A percentile compares a stretch with the other conserved stretches of the same genome.
Conservation (phyloP, 2,888 invertebrate genomes). For the Pseudococcus jackbeardsleyi region DNA sequence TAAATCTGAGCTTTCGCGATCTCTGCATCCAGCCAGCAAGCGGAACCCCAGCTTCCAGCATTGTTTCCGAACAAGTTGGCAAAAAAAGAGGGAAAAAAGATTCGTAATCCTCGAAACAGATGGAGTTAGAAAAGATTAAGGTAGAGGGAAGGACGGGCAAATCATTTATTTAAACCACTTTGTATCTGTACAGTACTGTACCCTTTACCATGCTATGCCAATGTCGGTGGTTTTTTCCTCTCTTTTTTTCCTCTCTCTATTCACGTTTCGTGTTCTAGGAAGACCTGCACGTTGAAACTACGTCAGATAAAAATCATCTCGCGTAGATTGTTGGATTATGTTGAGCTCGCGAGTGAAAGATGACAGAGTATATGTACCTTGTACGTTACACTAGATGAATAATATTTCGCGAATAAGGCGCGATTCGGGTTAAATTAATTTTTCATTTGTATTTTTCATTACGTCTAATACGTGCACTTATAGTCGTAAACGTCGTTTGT, state of each 20-base stretch:
- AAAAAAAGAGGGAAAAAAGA: neutral
- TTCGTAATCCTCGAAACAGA: constrained; percentile 3
- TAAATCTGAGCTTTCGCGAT: constrained; percentile 9
- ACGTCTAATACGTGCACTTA: neutral
- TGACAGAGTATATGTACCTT: constrained; percentile 24
- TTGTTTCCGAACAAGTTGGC: neutral
- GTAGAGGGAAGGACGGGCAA: neutral
- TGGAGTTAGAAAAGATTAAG: neutral
- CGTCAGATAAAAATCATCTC: constrained; percentile 44
- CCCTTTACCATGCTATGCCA: neutral
- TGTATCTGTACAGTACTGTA: neutral
- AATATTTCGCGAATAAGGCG: constrained; percentile 36
- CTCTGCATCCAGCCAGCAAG: neutral
- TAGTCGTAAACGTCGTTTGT: neutral
- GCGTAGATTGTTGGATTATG: constrained; percentile 41
- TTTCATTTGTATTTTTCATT: constrained; percentile 11
- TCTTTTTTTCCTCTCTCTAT: neutral
- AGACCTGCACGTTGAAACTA: constrained; percentile 2
- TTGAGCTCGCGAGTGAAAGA: constrained; percentile 34
- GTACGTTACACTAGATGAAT: constrained; percentile 6
- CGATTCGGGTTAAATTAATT: constrained; percentile 16
- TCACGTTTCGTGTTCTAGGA: neutral
- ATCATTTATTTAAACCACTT: constrained; percentile 44
- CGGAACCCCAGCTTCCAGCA: neutral
- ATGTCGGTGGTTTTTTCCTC: neutral